phyloP scores from a whole-genome alignment of 2,888 invertebrate species.

The Leptinotarsa rubiginosa region DNA sequence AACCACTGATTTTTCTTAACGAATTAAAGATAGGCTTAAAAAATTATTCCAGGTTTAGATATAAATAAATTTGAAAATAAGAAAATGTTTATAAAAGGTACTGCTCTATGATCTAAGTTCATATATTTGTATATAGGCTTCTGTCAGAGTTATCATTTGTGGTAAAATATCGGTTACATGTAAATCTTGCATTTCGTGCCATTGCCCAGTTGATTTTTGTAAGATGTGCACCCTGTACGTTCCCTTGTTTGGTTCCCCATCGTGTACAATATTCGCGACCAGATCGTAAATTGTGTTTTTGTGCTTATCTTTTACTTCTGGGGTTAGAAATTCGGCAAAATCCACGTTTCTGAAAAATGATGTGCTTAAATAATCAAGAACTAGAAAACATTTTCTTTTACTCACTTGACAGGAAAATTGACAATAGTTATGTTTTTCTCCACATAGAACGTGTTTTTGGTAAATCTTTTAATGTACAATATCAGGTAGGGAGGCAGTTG shows the following conservation, averaged over 20 bases:
- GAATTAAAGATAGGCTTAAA: too few relatives aligned
- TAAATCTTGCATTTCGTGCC: constrained; percentile 92
- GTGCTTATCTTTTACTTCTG: constrained; percentile 82
- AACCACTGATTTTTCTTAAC: too few relatives aligned
- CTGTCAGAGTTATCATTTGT: constrained; percentile 99
- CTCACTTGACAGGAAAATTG: constrained; percentile 98
- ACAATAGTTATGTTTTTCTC: constrained; percentile 99
- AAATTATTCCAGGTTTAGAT: background rate
- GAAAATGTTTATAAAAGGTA: constrained; percentile 13
- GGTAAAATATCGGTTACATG: constrained; percentile 98
- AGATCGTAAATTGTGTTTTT: constrained; percentile 93
- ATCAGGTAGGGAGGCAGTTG: constrained; percentile 94
- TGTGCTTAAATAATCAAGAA: constrained; percentile 36
- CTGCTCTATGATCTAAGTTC: constrained; percentile 65
- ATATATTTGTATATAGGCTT: constrained; percentile 96
- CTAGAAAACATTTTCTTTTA: constrained; percentile 48
- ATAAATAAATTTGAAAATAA: background rate
- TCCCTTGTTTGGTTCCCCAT: constrained; percentile 95
- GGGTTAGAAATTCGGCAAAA: constrained; percentile 93
- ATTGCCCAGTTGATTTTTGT: constrained; percentile 87
- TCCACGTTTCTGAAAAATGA: constrained; percentile 86
- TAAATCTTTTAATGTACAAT: constrained; percentile 96
- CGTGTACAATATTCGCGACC: constrained; percentile 98
- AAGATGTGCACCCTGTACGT: constrained; percentile 94
- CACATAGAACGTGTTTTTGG: constrained; percentile 98